These are phyloP conservation scores for Crocallis elinguaria DNA, from an alignment of 2,888 invertebrate genomes.

Conservation along the genomic window DNA sequence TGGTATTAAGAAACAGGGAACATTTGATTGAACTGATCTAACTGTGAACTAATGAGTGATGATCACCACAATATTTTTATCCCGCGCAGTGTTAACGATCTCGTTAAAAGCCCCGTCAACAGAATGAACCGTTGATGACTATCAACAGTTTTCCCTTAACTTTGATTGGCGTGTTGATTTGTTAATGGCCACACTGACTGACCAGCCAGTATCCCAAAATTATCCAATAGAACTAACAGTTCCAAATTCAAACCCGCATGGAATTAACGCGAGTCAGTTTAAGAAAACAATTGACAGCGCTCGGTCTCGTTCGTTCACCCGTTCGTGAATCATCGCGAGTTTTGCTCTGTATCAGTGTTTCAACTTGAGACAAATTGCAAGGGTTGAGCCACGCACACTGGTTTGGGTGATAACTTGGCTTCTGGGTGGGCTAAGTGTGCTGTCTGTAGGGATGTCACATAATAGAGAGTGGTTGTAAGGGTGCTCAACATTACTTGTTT, in stretches of 20 bases:
- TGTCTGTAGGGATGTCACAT: not conserved
- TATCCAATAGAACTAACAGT: conserved; percentile 56
- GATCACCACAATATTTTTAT: too few species aligned
- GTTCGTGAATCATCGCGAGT: conserved; percentile 72
- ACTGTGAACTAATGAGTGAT: too few species aligned
- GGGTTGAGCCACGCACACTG: conserved; percentile 38
- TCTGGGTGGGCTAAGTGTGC: not conserved
- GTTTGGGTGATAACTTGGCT: not conserved
- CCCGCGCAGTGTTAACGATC: conserved; percentile 4
- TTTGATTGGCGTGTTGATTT: conserved; percentile 24
- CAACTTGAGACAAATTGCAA: not conserved
- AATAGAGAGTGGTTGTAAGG: too few species aligned
- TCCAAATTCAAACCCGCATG: conserved; percentile 75
- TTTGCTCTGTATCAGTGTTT: conserved; percentile 66
- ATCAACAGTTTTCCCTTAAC: conserved; percentile 18
- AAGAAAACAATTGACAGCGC: conserved; percentile 79
- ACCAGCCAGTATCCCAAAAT: conserved; percentile 46
- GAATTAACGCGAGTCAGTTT: conserved; percentile 70
- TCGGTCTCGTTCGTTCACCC: conserved; percentile 68
- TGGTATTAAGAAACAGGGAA: too few species aligned
- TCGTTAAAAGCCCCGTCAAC: conserved; percentile 13
- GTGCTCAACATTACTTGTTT: too few species aligned
- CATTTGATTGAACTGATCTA: too few species aligned
- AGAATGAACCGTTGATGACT: conserved; percentile 4
- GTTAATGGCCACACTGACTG: conserved; percentile 18